Conservation (phyloP, 2,113 vertebrate species). For the Cephalopholis sonnerati region DNA sequence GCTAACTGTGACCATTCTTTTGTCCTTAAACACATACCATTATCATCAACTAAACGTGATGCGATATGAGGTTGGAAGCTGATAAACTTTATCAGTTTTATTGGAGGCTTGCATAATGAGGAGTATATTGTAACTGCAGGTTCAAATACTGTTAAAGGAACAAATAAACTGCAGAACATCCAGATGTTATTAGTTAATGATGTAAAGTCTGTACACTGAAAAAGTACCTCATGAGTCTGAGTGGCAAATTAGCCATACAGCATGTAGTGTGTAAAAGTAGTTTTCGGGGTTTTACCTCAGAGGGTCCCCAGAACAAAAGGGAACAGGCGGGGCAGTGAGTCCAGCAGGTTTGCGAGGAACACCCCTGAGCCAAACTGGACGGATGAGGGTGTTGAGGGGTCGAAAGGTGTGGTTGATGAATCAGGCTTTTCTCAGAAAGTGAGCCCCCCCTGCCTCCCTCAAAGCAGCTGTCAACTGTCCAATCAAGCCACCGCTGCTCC, state of each 20-base stretch:
- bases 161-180: neutral
- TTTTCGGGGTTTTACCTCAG: slow-evolving; percentile 5
- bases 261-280: slow-evolving; percentile 6
- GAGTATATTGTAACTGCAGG: neutral
- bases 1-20: neutral
- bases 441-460: slow-evolving; percentile 10
- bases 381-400: neutral
- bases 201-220: neutral
- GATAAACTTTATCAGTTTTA: neutral
- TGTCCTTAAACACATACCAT: neutral
- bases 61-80: neutral
- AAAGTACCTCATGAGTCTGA: neutral
- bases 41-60: neutral
- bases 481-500: neutral
- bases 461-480: slow-evolving; percentile 33
- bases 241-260: neutral
- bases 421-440: neutral
- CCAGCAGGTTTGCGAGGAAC: slow-evolving; percentile 26
- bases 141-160: neutral
- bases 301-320: slow-evolving; percentile 29
- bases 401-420: slow-evolving; percentile 34
- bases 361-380: neutral
- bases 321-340: slow-evolving; percentile 13
- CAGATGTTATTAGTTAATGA: neutral
- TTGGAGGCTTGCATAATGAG: neutral